phyloP scores from a whole-genome alignment of 2,888 invertebrate species.

The Augochlorella aurata region DNA sequence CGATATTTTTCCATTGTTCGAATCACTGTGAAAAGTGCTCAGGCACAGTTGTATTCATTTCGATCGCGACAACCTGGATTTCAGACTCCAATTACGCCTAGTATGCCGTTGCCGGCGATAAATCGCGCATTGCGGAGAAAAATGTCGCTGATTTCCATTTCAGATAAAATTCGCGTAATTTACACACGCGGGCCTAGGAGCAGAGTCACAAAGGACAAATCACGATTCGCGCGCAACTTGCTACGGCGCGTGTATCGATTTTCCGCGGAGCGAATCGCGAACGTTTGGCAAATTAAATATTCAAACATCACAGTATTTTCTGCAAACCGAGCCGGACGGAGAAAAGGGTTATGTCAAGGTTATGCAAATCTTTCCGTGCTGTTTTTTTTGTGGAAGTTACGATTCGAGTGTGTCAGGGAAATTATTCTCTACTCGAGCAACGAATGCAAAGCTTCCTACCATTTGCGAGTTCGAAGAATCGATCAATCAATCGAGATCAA shows the following conservation, averaged over 20 bases:
- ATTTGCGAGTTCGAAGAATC: not conserved
- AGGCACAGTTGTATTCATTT: constrained; percentile 40
- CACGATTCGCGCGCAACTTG: constrained; percentile 36
- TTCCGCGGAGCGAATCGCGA: not conserved
- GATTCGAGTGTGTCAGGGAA: not conserved
- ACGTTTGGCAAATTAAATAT: constrained; percentile 4
- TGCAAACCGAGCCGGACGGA: not conserved
- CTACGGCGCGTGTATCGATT: constrained; percentile 15
- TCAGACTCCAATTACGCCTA: constrained; percentile 47
- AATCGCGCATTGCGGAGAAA: constrained; percentile 33
- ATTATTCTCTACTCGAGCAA: not conserved
- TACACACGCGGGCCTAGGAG: constrained; percentile 1
- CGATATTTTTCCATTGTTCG: too few relatives aligned
- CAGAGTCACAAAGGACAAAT: constrained; percentile 28
- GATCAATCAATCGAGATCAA: not conserved
- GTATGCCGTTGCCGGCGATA: constrained; percentile 35
- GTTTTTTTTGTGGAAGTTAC: not conserved
- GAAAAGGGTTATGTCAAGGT: too few relatives aligned
- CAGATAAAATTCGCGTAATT: constrained; percentile 42
- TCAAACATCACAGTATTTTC: not conserved
- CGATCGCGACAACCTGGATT: constrained; percentile 39
- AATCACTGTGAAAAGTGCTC: constrained; percentile 21
- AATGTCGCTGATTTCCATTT: constrained; percentile 55
- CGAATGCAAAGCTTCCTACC: not conserved
- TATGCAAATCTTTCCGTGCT: not conserved